Conservation (phyloP, 2,888 invertebrate genomes). For the Drosophila flavopinicola region DNA sequence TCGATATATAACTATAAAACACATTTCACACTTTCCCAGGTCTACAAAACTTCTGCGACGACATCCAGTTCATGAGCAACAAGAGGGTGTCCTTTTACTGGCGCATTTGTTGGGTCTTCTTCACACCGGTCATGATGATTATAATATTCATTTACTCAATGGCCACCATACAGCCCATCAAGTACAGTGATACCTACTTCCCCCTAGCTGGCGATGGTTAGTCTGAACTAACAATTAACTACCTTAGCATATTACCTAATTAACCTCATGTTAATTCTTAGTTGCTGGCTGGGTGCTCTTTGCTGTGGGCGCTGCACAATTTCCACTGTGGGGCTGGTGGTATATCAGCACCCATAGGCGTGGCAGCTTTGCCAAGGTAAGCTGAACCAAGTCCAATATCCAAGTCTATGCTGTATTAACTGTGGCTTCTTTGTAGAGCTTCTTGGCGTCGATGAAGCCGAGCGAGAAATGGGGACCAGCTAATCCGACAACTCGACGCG, state of each 20-base stretch:
- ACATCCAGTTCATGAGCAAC: conserved; percentile 91
- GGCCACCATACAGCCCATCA: conserved; percentile 86
- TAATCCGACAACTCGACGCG: conserved; percentile 85
- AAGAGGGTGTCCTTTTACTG: conserved; percentile 88
- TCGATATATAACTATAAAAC: no score
- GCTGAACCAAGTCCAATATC: not conserved
- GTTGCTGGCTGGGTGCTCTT: conserved; percentile 86
- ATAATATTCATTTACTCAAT: conserved; percentile 90
- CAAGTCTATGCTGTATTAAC: no score
- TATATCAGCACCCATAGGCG: conserved; percentile 59
- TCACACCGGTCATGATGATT: conserved; percentile 89
- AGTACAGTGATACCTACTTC: conserved; percentile 86
- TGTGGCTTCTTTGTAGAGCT: conserved; percentile 70
- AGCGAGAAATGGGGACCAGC: conserved; percentile 87
- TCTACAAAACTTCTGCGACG: conserved; percentile 87
- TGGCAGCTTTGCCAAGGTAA: conserved; percentile 60
- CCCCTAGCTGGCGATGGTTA: conserved; percentile 87
- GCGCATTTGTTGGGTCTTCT: conserved; percentile 90
- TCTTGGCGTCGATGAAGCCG: conserved; percentile 84
- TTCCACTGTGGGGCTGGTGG: conserved; percentile 85
- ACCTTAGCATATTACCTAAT: no score
- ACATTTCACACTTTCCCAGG: no score
- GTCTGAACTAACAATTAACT: no score
- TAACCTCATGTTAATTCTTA: no score
- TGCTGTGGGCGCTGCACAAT: conserved; percentile 85